A percentile compares a stretch with the other conserved stretches of the same genome.
These are phyloP conservation scores for Petrocephalus schoutedeni DNA, from an alignment of 2,797 vertebrate genomes.

Conservation along the genomic window DNA sequence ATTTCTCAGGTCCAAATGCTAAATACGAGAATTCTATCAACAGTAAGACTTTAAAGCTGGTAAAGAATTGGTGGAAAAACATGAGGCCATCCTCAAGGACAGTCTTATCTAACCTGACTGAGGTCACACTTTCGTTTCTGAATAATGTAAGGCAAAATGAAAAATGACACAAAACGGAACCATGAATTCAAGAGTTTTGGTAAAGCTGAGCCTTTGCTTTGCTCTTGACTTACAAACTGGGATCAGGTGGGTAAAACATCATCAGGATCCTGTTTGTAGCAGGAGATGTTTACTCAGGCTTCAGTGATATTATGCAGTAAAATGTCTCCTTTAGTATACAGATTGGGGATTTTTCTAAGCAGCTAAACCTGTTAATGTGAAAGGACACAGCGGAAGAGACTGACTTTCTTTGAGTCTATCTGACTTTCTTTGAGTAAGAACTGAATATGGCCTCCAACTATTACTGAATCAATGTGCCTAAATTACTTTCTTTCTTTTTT, in stretches of 20 bases:
- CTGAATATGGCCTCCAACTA: not conserved
- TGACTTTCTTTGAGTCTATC: not conserved
- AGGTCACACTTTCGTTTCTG: not conserved
- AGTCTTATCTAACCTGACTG: not conserved
- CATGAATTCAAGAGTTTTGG: not conserved
- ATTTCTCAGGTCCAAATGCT: not conserved
- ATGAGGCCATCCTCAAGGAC: not conserved
- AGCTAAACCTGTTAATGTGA: not conserved
- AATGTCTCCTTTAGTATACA: too few relatives aligned
- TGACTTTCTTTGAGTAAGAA: not conserved
- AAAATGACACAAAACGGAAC: not conserved
- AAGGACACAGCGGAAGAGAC: not conserved
- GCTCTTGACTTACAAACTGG: not conserved
- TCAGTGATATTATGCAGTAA: too few relatives aligned
- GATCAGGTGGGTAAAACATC: not conserved
- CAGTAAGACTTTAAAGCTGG: not conserved
- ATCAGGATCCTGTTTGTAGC: not conserved
- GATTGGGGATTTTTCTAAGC: too few relatives aligned
- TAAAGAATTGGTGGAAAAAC: not conserved
- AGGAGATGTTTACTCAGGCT: not conserved
- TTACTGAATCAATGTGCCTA: not conserved
- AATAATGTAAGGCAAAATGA: not conserved
- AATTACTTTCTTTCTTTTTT: not conserved
- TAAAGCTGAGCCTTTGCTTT: not conserved
- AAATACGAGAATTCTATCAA: not conserved